These are phyloP conservation scores for Actenoides lindsayi DNA, from an alignment of 2,113 vertebrate genomes.

Conservation along the genomic window DNA sequence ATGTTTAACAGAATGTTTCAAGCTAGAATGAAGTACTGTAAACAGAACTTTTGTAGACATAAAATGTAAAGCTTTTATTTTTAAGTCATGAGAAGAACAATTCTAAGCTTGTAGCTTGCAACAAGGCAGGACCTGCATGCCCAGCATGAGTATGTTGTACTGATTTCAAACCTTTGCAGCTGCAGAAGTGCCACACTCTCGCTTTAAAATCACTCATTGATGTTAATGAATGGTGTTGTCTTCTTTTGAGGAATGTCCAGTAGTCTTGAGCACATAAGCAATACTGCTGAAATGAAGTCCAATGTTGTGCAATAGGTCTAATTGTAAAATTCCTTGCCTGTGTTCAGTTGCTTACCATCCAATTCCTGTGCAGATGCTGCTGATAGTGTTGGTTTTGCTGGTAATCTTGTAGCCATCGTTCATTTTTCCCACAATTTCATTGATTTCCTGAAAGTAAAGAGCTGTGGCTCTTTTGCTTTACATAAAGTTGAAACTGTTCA, in stretches of 20 bases:
- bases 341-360: not conserved
- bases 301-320: not conserved
- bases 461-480: not conserved
- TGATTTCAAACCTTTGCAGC: not conserved
- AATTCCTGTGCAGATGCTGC: not conserved
- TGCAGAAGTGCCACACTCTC: not conserved
- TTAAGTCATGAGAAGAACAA: not conserved
- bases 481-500: not conserved
- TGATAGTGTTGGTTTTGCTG: not conserved
- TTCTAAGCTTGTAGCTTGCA: not conserved
- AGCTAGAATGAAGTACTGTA: not conserved
- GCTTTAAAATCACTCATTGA: not conserved
- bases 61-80: not conserved
- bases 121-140: not conserved
- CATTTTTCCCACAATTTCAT: not conserved
- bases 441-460: not conserved
- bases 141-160: fast-evolving
- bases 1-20: not conserved
- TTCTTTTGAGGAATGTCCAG: not conserved
- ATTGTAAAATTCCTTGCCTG: not conserved
- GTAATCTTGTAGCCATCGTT: not conserved
- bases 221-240: not conserved
- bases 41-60: not conserved
- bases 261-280: not conserved
- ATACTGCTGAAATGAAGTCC: not conserved